Base-by-base conservation (phyloP, 2,888 invertebrate genomes). In the Drosophila yooni region DNA sequence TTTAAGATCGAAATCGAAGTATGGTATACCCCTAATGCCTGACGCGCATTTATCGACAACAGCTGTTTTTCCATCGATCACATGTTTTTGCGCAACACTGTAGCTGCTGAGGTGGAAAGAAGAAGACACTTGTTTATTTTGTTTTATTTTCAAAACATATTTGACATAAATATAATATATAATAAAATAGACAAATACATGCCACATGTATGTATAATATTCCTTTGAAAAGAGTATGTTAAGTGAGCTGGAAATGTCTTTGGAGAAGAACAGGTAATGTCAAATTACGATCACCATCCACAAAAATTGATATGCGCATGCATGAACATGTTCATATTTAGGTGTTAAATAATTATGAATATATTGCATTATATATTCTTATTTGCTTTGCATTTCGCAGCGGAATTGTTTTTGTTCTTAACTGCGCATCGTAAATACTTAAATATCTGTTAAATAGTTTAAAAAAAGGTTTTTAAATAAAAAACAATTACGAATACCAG, bases 181-280 rank as follows among this genome's bases (percentile, higher is more conserved):
- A 56, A 38, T 64, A 33, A n/a, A 29, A 4, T 5, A n/a, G 18
- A 43, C 33, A 3, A 29, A 18, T 34, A 58, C 11, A 61, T 66
- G 38, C n/a, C 11, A 38, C 21, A 34, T 43, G 21, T 50, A 53
- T 43, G 43, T 13, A 18, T 57, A 40, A 33, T 36, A 59, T 46
- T 51, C n/a, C 0, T 6, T 61, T 5, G 13, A 29, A 50, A 29
- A 29, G 15, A 64, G 25, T 58, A 83, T 79, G 77, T 75, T 65
- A 50, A 70, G 79, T 66, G 70, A 54, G 5, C 60, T 70, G 64
- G 48, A 67, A 54, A 88, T 88, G 88, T 79, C 88, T 33, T 82
- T 77, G 74, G 75, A 84, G 27, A 84, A 76, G 67, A 68, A 80
- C 51, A 79, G 88, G 88, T 88, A 84, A 36, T 31, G 11, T 38